Percentiles rank a stretch among this genome's conserved stretches.
Conservation (phyloP, 2,113 vertebrate genomes). For the Pycnonotus jocosus region DNA sequence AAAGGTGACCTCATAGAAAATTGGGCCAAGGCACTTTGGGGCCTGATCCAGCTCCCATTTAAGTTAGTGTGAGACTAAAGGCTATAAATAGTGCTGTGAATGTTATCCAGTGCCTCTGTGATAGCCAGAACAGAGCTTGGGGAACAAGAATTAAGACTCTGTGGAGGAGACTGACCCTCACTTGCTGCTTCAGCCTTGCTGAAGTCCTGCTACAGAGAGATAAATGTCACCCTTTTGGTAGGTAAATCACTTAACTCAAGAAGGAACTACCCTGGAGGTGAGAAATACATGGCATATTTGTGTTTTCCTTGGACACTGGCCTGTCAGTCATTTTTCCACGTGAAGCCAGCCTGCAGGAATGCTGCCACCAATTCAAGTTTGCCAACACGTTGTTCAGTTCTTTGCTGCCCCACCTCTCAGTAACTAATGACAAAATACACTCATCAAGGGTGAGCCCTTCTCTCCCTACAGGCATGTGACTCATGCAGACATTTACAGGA, state of each 20-base stretch:
- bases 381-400: not conserved
- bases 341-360: not conserved
- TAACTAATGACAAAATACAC: not conserved
- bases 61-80: constrained; percentile 37
- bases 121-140: not conserved
- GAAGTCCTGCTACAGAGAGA: not conserved
- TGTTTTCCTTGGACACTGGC: not conserved
- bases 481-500: not conserved
- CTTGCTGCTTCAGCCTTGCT: not conserved
- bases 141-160: not conserved
- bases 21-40: constrained; percentile 58
- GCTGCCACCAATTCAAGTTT: not conserved
- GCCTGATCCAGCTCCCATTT: constrained; percentile 60
- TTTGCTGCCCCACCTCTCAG: not conserved
- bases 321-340: not conserved
- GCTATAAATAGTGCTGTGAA: constrained; percentile 49
- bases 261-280: not conserved
- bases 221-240: not conserved
- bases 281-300: not conserved
- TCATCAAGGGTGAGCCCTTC: not conserved
- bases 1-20: constrained; percentile 61
- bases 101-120: constrained; percentile 31
- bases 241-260: not conserved
- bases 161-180: not conserved
- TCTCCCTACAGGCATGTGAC: not conserved